Evolutionary conservation across 2,888 invertebrate genomes (phyloP), one percentile per base, ranked within the genome.

Genomic region (Drosophila aldrichi): DNA sequence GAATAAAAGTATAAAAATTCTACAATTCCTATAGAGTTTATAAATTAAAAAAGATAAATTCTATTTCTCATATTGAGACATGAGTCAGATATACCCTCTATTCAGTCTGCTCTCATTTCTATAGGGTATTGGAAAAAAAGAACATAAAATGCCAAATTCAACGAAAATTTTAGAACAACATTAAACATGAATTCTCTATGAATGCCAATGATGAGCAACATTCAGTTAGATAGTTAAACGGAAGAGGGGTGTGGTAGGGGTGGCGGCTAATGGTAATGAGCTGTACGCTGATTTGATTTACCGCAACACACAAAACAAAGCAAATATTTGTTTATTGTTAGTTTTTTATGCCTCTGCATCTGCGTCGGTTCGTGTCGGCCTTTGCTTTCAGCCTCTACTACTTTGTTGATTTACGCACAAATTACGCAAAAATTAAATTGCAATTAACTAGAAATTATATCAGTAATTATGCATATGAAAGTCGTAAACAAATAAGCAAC

Each of bases 381-480:
- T n/a, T 2, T 40, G 54, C 12, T 18, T 18, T 1, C 14, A n/a
- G 29, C 9, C 9, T 16, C 16, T 6, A 22, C 22, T 22, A 22
- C 22, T 22, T 36, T 69, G 48, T 61, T 59, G 63, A 66, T 57
- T 18, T 48, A 25, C 38, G 49, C 60, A 59, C 58, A 79, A 79
- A 86, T 86, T 81, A 60, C 67, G 70, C 71, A 69, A 80, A 82
- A 84, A 84, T 89, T 85, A 75, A 89, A 81, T 77, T 65, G 62
- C 73, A 89, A 89, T 88, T 88, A 82, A 82, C 74, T 86, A 63
- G 48, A 85, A 86, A 89, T 87, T 79, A 88, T 76, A 77, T 59
- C 66, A 68, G 71, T 85, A 85, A 83, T 88, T 88, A 82, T 82
- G 85, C 79, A 79, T 68, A 73, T 74, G 77, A 69, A 86, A 85